Conservation (phyloP, 2,888 invertebrate species). For the Tetanocera ferruginea region DNA sequence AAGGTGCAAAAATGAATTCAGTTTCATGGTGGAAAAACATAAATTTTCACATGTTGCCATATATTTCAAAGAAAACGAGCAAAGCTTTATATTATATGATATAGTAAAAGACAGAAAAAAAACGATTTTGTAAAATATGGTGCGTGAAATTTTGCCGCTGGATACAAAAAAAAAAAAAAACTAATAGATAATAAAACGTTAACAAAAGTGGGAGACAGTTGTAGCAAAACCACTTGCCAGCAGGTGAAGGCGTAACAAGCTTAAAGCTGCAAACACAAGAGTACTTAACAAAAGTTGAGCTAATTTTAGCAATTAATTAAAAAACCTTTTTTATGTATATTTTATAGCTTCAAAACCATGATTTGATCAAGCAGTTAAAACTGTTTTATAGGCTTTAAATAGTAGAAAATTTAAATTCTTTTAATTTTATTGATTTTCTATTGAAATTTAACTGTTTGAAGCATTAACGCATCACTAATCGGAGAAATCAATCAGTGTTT, state of each 20-base stretch:
- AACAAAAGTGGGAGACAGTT: too few species aligned
- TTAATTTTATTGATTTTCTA: not conserved
- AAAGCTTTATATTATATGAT: not conserved
- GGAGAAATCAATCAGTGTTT: not conserved
- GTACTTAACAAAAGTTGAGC: not conserved
- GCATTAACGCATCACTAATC: not conserved
- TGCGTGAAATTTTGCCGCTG: slow-evolving; percentile 10
- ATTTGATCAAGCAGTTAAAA: too few species aligned
- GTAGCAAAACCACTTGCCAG: not conserved
- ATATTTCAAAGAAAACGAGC: not conserved
- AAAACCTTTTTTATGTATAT: too few species aligned
- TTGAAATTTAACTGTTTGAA: not conserved
- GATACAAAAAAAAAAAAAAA: not conserved
- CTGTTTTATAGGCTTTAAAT: not conserved
- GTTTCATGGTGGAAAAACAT: slow-evolving; percentile 20
- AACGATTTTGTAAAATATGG: not conserved
- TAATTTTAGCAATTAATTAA: too few species aligned
- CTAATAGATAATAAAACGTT: too few species aligned
- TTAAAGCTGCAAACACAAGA: not conserved
- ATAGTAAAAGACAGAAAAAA: not conserved
- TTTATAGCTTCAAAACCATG: too few species aligned
- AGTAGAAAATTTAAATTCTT: not conserved
- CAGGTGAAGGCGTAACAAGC: not conserved
- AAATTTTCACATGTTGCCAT: slow-evolving; percentile 25
- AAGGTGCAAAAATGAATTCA: slow-evolving; percentile 21